These are phyloP conservation scores for Drosophila cracens DNA, from an alignment of 2,888 invertebrate genomes.

Conservation along the genomic window DNA sequence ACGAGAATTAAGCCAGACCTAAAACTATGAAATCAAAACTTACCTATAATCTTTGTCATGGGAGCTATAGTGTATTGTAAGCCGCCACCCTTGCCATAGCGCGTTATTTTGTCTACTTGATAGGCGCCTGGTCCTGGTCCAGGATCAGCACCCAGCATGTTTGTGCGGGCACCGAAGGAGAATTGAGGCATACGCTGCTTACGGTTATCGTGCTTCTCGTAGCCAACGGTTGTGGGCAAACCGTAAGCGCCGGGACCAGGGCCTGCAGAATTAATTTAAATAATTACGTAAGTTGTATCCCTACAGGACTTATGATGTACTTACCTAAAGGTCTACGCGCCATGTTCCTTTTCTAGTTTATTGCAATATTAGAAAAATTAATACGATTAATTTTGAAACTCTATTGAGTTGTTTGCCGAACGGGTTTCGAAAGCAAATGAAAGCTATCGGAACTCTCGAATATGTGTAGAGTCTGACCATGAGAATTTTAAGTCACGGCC, in stretches of 20 bases:
- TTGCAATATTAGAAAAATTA: constrained; percentile 76
- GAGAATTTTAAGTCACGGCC: constrained; percentile 29
- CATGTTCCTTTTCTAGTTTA: constrained; percentile 46
- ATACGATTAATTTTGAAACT: constrained; percentile 64
- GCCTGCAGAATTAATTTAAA: constrained; percentile 80
- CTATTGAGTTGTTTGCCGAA: constrained; percentile 59
- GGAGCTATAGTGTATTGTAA: constrained; percentile 86
- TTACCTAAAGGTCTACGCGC: constrained; percentile 66
- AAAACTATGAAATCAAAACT: neutral
- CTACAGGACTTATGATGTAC: neutral
- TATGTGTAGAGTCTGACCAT: neutral
- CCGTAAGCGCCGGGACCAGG: constrained; percentile 88
- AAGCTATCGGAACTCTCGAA: neutral
- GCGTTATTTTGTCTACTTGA: constrained; percentile 73
- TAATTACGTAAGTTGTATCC: neutral
- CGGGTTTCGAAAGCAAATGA: constrained; percentile 10
- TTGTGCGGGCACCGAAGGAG: constrained; percentile 77
- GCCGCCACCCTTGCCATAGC: constrained; percentile 72
- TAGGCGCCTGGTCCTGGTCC: constrained; percentile 83
- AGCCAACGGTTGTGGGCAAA: constrained; percentile 87
- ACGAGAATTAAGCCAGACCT: neutral
- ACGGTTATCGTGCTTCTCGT: constrained; percentile 86
- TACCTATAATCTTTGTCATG: constrained; percentile 72
- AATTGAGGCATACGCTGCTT: constrained; percentile 85
- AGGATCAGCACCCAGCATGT: constrained; percentile 32